A percentile compares a stretch with the other conserved stretches of the same genome.
Conservation (phyloP, 64 coral and sea anemone species). For the Porites australiensis region DNA sequence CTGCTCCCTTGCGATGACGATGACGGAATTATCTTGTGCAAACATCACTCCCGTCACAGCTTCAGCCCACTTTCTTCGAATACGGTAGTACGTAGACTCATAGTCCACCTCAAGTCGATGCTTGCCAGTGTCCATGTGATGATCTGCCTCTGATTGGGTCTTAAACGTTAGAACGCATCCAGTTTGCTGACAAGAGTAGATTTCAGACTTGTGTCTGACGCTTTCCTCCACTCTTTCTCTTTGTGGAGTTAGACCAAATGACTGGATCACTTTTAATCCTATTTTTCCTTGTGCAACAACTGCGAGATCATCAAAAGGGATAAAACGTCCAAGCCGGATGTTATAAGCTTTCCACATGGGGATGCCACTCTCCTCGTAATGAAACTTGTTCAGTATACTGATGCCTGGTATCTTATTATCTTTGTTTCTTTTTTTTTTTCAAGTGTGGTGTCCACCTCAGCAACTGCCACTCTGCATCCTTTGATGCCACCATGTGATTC, state of each 20-base stretch:
- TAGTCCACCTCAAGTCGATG: constrained; percentile 28
- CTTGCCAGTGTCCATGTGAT: constrained; percentile 69
- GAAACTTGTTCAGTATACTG: constrained; percentile 64
- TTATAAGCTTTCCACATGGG: constrained; percentile 34
- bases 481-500: constrained; percentile 66
- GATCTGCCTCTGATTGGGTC: constrained; percentile 45
- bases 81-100: constrained; percentile 49
- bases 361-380: constrained; percentile 41
- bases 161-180: constrained; percentile 58
- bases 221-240: constrained; percentile 20
- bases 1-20: neutral
- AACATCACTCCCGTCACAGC: neutral
- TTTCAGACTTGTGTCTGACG: constrained; percentile 37
- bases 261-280: constrained; percentile 46
- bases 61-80: constrained; percentile 58
- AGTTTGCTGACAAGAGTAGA: constrained; percentile 56
- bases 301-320: constrained; percentile 10
- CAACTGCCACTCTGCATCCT: constrained; percentile 60
- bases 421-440: neutral
- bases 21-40: neutral
- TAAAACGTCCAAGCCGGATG: constrained; percentile 3
- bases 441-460: constrained; percentile 15
- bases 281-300: constrained; percentile 48
- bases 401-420: constrained; percentile 36
- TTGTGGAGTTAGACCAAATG: constrained; percentile 49